These are phyloP conservation scores for Celastrina argiolus DNA, from an alignment of 2,888 invertebrate genomes.

Conservation along the genomic window DNA sequence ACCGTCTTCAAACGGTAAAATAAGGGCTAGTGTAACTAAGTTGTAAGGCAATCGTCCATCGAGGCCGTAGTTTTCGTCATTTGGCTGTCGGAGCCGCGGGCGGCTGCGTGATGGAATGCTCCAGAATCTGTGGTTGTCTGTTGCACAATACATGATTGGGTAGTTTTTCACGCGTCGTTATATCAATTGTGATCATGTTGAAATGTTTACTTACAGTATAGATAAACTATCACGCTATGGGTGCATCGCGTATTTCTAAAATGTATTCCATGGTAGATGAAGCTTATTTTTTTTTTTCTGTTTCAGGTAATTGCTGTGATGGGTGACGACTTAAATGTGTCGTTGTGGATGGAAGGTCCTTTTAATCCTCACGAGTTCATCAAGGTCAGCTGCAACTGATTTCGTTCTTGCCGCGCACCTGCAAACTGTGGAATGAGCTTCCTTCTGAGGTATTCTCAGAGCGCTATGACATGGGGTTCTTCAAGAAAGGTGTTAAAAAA, in stretches of 20 bases:
- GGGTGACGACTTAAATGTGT: neutral
- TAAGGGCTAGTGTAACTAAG: conserved; percentile 9
- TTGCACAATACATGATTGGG: conserved; percentile 41
- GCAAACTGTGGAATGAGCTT: too few relatives aligned
- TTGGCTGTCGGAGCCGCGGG: conserved; percentile 45
- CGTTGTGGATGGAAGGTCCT: neutral
- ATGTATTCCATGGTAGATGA: neutral
- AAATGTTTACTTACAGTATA: conserved; percentile 20
- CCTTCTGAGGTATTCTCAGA: too few relatives aligned
- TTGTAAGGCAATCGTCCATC: conserved; percentile 33
- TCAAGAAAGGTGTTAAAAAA: too few relatives aligned
- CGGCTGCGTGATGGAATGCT: conserved; percentile 54
- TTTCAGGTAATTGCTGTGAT: conserved; percentile 48
- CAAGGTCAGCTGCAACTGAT: too few relatives aligned
- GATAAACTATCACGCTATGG: conserved; percentile 16
- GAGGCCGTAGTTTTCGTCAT: conserved; percentile 43
- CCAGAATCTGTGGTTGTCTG: conserved; percentile 36
- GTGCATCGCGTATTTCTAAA: neutral
- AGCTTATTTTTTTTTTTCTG: conserved; percentile 34
- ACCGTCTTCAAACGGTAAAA: neutral
- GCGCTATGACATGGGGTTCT: too few relatives aligned
- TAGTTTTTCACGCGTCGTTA: conserved; percentile 25
- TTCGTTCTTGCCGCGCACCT: too few relatives aligned
- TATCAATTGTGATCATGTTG: conserved; percentile 22
- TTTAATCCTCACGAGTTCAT: too few relatives aligned